Evolutionary conservation across 2,888 invertebrate species (phyloP).

Genomic region (Melanargia galathea): DNA sequence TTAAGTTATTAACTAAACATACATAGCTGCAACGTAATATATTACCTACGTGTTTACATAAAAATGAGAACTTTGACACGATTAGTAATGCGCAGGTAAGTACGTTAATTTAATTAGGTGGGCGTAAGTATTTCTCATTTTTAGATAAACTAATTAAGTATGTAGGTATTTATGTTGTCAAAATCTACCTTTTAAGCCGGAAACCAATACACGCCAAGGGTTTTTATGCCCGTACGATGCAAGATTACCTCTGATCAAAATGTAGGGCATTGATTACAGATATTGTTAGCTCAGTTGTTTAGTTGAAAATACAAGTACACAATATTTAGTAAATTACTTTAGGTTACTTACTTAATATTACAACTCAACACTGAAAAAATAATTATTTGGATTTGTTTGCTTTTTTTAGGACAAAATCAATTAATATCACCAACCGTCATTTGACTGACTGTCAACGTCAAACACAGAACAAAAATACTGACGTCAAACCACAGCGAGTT

Average conservation of each 20-base stretch:
- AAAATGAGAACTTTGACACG: constrained; percentile 27
- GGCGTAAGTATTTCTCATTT: constrained; percentile 45
- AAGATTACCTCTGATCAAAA: constrained; percentile 93
- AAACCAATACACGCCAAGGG: constrained; percentile 93
- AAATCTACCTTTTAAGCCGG: constrained; percentile 89
- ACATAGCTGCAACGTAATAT: constrained; percentile 6
- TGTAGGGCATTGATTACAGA: constrained; percentile 91
- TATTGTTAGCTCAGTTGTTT: constrained; percentile 36
- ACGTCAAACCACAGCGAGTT: no score
- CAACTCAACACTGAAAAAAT: constrained; percentile 8
- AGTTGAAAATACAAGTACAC: constrained; percentile 21
- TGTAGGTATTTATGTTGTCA: constrained; percentile 44
- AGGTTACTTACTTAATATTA: constrained; percentile 15
- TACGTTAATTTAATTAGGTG: constrained; percentile 12
- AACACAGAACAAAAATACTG: no score
- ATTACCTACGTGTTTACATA: constrained; percentile 21
- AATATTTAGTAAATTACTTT: constrained; percentile 17
- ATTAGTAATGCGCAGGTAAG: not conserved
- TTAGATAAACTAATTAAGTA: constrained; percentile 39
- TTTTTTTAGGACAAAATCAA: no score
- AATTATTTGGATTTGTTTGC: not conserved
- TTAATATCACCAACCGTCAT: no score
- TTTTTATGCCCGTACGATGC: constrained; percentile 93
- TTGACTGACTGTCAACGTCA: no score
- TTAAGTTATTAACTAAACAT: constrained; percentile 17